phyloP scores from a whole-genome alignment of 2,113 vertebrate genomes.

The Trichechus manatus region DNA sequence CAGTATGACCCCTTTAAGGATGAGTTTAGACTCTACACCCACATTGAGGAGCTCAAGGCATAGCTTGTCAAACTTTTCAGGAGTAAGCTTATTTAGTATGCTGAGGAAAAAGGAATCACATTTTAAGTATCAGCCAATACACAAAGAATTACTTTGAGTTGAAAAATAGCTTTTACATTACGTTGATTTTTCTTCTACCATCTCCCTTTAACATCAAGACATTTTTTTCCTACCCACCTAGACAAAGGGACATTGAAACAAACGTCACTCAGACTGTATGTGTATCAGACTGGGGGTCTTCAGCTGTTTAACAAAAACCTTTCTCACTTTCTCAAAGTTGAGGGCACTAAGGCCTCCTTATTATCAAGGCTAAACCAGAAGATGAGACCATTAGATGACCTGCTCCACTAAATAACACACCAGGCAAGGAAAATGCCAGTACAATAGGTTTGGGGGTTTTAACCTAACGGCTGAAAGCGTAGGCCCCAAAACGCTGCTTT shows the following conservation, averaged over 20 bases:
- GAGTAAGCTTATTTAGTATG: constrained; percentile 99
- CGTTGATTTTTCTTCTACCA: neutral
- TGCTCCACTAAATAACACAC: neutral
- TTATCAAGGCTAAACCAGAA: neutral
- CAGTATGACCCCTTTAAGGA: constrained; percentile 99
- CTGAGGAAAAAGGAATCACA: constrained; percentile 83
- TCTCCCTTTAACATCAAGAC: neutral
- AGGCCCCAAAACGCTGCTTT: neutral
- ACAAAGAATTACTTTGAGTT: neutral
- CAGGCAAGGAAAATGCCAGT: neutral
- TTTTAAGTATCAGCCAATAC: constrained; percentile 22
- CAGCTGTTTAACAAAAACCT: neutral
- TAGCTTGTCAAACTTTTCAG: constrained; percentile 99
- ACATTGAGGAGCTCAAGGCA: constrained; percentile 99
- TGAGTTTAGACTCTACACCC: constrained; percentile 99
- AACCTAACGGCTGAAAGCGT: neutral
- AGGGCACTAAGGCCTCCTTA: neutral
- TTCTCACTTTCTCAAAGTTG: neutral
- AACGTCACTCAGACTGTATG: neutral
- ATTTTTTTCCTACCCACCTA: neutral
- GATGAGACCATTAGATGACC: neutral
- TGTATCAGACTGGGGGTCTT: neutral
- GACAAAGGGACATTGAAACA: neutral
- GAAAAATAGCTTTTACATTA: neutral
- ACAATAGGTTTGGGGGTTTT: neutral